phyloP scores from a whole-genome alignment of 2,797 vertebrate genomes.

The Danionella dracula region DNA sequence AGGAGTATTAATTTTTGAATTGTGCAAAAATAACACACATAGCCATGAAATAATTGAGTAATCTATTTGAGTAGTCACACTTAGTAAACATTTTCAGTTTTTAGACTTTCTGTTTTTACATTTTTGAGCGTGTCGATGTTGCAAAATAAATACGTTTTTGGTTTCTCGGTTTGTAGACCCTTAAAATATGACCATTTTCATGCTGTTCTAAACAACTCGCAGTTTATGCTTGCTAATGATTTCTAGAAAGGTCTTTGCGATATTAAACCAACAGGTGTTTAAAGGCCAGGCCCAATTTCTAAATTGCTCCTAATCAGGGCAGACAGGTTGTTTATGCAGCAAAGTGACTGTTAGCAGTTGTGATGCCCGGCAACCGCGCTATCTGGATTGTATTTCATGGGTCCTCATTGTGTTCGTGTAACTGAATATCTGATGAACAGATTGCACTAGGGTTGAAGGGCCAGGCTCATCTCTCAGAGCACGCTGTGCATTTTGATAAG shows the following conservation, averaged over 20 bases:
- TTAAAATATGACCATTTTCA: too few species aligned
- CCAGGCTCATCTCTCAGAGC: constrained; percentile 4
- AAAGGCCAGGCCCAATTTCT: constrained; percentile 37
- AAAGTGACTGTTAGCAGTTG: constrained; percentile 31
- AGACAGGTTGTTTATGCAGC: constrained; percentile 32
- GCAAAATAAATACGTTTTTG: background rate
- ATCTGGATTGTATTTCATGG: constrained; percentile 39
- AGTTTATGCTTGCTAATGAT: constrained; percentile 27
- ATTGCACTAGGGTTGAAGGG: constrained; percentile 25
- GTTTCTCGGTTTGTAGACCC: too few species aligned
- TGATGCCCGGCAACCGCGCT: constrained; percentile 43
- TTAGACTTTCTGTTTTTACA: too few species aligned
- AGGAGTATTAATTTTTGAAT: too few species aligned
- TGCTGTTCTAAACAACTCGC: too few species aligned
- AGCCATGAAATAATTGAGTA: too few species aligned
- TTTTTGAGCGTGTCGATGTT: too few species aligned
- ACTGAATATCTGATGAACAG: constrained; percentile 39
- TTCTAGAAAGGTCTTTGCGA: constrained; percentile 6
- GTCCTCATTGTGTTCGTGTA: constrained; percentile 36
- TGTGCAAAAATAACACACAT: too few species aligned
- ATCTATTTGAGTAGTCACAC: too few species aligned
- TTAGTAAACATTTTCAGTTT: too few species aligned
- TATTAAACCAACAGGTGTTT: constrained; percentile 40
- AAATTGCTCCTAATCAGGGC: constrained; percentile 23
- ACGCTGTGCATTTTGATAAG: background rate